Percentiles rank a stretch among this genome's conserved stretches.
These are phyloP conservation scores for Aeoliscus strigatus DNA, from an alignment of 2,797 vertebrate species.

Conservation along the genomic window DNA sequence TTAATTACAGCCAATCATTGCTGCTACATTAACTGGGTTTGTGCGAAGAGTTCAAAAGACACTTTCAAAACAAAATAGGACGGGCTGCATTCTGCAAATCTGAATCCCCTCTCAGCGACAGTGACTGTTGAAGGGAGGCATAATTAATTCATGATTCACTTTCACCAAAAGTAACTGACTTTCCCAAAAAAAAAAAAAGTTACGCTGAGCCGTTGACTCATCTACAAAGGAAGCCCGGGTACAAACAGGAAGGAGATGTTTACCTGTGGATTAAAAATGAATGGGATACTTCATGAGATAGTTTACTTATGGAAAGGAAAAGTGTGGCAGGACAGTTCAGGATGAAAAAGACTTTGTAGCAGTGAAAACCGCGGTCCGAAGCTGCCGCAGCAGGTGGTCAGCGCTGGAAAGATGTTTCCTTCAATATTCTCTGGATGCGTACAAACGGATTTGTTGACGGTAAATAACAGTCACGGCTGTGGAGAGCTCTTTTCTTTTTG, in stretches of 20 bases:
- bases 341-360: conserved; percentile 36
- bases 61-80: conserved; percentile 18
- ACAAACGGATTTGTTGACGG: too few species aligned
- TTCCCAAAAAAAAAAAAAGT: conserved; percentile 48
- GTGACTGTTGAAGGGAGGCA: conserved; percentile 43
- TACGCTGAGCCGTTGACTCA: conserved; percentile 27
- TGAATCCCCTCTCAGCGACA: conserved; percentile 40
- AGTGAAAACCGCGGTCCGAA: conserved; percentile 42
- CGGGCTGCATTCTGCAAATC: conserved; percentile 50
- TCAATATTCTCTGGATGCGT: conserved; percentile 36
- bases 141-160: conserved; percentile 62
- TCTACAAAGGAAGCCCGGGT: conserved; percentile 38
- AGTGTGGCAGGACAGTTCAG: conserved; percentile 35
- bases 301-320: conserved; percentile 62
- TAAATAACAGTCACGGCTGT: too few species aligned
- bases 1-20: conserved; percentile 13
- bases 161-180: conserved; percentile 49
- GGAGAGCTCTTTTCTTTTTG: too few species aligned
- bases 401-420: conserved; percentile 48
- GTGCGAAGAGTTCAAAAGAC: conserved; percentile 1
- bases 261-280: conserved; percentile 57
- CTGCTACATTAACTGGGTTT: too few species aligned
- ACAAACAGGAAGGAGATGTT: conserved; percentile 61
- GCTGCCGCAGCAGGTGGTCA: too few species aligned
- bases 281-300: conserved; percentile 53